These are phyloP conservation scores for Sepioteuthis lessoniana DNA, from an alignment of 2,888 invertebrate genomes.

Conservation along the genomic window DNA sequence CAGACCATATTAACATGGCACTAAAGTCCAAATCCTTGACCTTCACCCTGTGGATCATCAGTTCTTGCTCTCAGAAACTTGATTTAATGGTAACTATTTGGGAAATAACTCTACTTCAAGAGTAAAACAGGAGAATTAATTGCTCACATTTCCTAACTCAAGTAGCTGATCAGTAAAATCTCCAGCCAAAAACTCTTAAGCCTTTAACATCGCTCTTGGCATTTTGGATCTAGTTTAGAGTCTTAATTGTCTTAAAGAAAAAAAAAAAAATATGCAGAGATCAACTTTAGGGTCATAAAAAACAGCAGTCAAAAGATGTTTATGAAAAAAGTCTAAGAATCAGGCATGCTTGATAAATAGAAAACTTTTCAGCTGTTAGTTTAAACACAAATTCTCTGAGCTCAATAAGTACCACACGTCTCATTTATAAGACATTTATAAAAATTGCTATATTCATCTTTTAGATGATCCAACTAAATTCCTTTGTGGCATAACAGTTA, in stretches of 20 bases:
- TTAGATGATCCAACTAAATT: no score
- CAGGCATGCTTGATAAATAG: background rate
- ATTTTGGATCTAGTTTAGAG: background rate
- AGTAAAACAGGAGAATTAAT: background rate
- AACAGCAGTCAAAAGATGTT: background rate
- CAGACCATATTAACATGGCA: background rate
- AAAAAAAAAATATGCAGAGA: background rate
- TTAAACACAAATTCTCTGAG: no score
- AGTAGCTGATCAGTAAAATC: conserved; percentile 33
- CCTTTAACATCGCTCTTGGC: background rate
- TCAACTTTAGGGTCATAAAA: background rate
- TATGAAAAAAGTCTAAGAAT: background rate
- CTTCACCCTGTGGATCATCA: background rate
- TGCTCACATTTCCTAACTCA: background rate
- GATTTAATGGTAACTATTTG: background rate
- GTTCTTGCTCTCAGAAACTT: background rate
- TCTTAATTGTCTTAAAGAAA: background rate
- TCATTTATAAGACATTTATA: no score
- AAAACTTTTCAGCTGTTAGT: no score
- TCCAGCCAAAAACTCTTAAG: background rate
- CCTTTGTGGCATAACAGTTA: no score
- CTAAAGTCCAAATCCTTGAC: background rate
- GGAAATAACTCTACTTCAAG: background rate
- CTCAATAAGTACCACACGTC: no score
- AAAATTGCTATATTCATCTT: no score